Conservation (phyloP, 1,140 invertebrate species). For the Thaumatotibia leucotreta region DNA sequence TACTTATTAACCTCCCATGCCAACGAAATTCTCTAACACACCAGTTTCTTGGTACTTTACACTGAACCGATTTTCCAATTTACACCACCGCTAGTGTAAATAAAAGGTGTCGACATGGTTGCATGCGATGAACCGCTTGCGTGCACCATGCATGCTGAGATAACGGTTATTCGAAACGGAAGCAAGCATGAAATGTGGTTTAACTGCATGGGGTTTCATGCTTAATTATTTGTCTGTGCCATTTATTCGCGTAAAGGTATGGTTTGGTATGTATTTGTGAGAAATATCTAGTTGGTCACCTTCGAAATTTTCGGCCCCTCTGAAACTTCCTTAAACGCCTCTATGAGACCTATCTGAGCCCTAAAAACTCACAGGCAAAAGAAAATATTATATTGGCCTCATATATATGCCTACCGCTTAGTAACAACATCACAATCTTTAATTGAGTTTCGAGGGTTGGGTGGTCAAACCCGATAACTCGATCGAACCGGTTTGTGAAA, state of each 20-base stretch:
- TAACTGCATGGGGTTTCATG: background rate
- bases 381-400: too few relatives aligned
- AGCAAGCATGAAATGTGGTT: conserved; percentile 7
- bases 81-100: background rate
- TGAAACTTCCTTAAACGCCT: too few relatives aligned
- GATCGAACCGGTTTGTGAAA: too few relatives aligned
- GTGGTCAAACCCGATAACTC: too few relatives aligned
- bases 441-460: too few relatives aligned
- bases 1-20: background rate
- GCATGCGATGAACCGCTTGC: background rate
- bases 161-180: conserved; percentile 11
- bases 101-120: background rate
- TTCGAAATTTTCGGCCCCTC: too few relatives aligned
- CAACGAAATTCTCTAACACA: background rate
- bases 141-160: background rate
- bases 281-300: too few relatives aligned
- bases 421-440: too few relatives aligned
- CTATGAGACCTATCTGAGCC: too few relatives aligned
- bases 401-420: too few relatives aligned
- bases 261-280: too few relatives aligned
- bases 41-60: background rate
- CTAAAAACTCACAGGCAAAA: too few relatives aligned
- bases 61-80: background rate
- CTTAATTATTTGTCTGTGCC: background rate
- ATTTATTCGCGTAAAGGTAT: background rate